Percentiles rank a stretch among this genome's conserved stretches.
Evolutionary conservation across 2,888 invertebrate genomes (phyloP).

Genomic region (Metopia argyrocephala): DNA sequence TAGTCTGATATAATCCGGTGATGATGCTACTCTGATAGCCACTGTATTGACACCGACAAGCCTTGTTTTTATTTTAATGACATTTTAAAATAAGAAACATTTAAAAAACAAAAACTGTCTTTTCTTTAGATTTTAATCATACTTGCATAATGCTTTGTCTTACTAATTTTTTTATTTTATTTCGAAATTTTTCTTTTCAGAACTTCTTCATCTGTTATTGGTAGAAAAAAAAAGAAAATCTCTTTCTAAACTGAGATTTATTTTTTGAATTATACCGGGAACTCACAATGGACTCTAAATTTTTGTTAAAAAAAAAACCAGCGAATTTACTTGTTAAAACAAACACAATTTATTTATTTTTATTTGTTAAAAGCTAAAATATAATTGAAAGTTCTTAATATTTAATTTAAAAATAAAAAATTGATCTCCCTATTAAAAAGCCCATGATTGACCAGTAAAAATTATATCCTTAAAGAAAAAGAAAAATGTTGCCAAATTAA

Average conservation of each 20-base stretch:
- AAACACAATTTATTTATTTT: constrained; percentile 17
- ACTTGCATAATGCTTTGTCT: background rate
- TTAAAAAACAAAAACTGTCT: too few species aligned
- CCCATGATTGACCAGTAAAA: constrained; percentile 47
- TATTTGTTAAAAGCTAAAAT: constrained; percentile 18
- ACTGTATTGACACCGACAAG: too few species aligned
- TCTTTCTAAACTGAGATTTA: background rate
- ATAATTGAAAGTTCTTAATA: constrained; percentile 37
- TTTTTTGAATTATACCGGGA: background rate
- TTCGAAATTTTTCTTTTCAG: constrained; percentile 12
- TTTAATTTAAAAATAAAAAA: constrained; percentile 46
- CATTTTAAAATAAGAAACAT: too few species aligned
- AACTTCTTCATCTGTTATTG: constrained; percentile 20
- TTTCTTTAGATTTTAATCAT: too few species aligned
- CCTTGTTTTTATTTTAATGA: too few species aligned
- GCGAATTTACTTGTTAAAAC: constrained; percentile 62
- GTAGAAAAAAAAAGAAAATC: constrained; percentile 16
- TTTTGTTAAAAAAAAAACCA: constrained; percentile 33
- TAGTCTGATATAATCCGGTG: too few species aligned
- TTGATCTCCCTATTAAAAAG: constrained; percentile 69
- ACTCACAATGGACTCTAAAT: background rate
- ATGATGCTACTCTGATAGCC: too few species aligned
- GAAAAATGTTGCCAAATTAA: constrained; percentile 70
- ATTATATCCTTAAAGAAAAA: constrained; percentile 42
- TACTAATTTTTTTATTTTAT: background rate